Conservation (phyloP, 2,888 invertebrate species). For the Amblyteles armatorius region DNA sequence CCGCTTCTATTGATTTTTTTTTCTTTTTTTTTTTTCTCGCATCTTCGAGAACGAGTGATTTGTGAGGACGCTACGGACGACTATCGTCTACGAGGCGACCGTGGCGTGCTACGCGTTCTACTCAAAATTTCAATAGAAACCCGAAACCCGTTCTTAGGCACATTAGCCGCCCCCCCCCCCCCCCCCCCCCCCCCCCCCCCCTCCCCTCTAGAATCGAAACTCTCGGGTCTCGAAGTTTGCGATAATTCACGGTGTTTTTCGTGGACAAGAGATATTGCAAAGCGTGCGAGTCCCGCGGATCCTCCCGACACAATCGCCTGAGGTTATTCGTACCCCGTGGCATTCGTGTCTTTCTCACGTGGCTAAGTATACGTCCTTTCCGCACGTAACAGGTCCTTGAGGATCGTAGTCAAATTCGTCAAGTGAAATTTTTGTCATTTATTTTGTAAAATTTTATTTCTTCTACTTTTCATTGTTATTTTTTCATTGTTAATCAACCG, state of each 20-base stretch:
- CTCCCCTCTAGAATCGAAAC: conserved; percentile 15
- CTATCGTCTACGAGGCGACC: conserved; percentile 20
- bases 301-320: not conserved
- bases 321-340: not conserved
- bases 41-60: conserved; percentile 10
- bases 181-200: not conserved
- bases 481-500: no score
- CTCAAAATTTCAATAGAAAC: conserved; percentile 57
- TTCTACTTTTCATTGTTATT: not conserved
- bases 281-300: not conserved
- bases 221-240: not conserved
- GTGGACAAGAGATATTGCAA: not conserved
- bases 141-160: conserved; percentile 12
- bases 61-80: not conserved
- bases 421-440: not conserved
- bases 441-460: not conserved
- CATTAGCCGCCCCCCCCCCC: not conserved
- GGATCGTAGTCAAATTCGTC: not conserved
- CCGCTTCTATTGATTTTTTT: conserved; percentile 40
- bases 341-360: conserved; percentile 3
- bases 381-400: not conserved
- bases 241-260: not conserved
- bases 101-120: conserved; percentile 26
- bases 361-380: not conserved
- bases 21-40: conserved; percentile 46